Percentiles rank a stretch among this genome's conserved stretches.
phyloP scores from a whole-genome alignment of 2,797 vertebrate genomes.

The Microctenopoma steveboyesi region DNA sequence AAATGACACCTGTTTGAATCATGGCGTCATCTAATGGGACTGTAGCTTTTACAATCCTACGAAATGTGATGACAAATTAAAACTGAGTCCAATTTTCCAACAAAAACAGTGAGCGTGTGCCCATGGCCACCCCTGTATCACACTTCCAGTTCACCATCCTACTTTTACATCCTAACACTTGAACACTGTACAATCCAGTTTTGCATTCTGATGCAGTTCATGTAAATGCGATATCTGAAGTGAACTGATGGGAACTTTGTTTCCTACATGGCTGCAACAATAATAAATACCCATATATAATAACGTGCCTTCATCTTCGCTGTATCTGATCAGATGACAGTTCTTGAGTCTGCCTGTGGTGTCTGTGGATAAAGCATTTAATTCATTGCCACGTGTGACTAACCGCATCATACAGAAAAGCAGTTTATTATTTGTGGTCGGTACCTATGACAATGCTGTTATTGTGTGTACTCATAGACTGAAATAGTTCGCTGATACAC shows the following conservation, averaged over 20 bases:
- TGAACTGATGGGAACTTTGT: conserved; percentile 38
- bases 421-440: conserved; percentile 35
- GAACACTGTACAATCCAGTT: conserved; percentile 36
- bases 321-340: conserved; percentile 37
- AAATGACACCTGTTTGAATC: not conserved
- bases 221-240: conserved; percentile 52
- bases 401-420: conserved; percentile 23
- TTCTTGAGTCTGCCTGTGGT: conserved; percentile 25
- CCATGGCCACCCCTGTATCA: not conserved
- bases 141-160: conserved; percentile 3
- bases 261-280: conserved; percentile 31
- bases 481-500: conserved; percentile 7
- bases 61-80: not conserved
- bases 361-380: conserved; percentile 29
- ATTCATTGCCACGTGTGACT: conserved; percentile 33
- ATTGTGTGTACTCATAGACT: conserved; percentile 15
- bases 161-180: conserved; percentile 23
- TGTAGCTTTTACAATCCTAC: not conserved
- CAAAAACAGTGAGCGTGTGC: not conserved
- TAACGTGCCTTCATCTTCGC: conserved; percentile 11
- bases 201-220: conserved; percentile 59
- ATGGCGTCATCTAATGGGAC: not conserved
- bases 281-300: conserved; percentile 9
- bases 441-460: conserved; percentile 9
- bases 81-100: not conserved